Base-by-base conservation (phyloP, 2,797 vertebrate genomes). In the Pipistrellus kuhlii region DNA sequence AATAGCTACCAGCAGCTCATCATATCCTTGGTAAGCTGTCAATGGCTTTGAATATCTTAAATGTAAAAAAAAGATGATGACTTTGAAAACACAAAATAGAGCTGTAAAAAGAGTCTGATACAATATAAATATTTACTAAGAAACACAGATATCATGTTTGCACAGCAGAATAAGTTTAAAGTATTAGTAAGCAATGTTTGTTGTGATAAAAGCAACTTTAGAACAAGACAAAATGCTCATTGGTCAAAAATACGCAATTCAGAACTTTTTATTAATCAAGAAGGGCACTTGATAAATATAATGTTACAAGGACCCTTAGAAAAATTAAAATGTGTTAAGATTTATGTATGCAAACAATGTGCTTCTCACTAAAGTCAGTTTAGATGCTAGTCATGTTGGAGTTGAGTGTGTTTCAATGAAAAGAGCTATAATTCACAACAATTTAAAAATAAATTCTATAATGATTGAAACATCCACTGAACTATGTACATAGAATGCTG, bases 1-100 rank as follows among this genome's bases (percentile, higher is more conserved):
- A 98, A 94, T 78, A 96, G 93, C 90, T 90, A 86, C 32, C 69
- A 85, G 21, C 6, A 10, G 92, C 66, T 95, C 95, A 91, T 93
- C 94, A 95, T 96, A 96, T 90, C 51, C 92, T 91, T 68, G 51
- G 88, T 96, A 72, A 94, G 97, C 97, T 97, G 97, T 90, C 94
- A 96, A 96, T 94, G 11, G 72, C n/a, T 84, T 85, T 80, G 44
- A 76, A 94, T 91, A 95, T 83, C 55, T 95, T 92, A 95, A 96
- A 96, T 85, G 53, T 62, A 87, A 30, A 72, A 30, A 72, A 97
- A 95, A 85, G 32, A 93, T 30, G 94, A 64, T 90, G 89, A 66
- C 87, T 95, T 96, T 93, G 88, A 95, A 95, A 94, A 88, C 7
- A 89, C 4, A 94, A 87, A 96, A 91, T 21, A 72, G 46, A 95